Percentiles rank a stretch among this genome's conserved stretches.
These are phyloP conservation scores for Cosmia pyralina DNA, from an alignment of 2,888 invertebrate species.

Conservation along the genomic window DNA sequence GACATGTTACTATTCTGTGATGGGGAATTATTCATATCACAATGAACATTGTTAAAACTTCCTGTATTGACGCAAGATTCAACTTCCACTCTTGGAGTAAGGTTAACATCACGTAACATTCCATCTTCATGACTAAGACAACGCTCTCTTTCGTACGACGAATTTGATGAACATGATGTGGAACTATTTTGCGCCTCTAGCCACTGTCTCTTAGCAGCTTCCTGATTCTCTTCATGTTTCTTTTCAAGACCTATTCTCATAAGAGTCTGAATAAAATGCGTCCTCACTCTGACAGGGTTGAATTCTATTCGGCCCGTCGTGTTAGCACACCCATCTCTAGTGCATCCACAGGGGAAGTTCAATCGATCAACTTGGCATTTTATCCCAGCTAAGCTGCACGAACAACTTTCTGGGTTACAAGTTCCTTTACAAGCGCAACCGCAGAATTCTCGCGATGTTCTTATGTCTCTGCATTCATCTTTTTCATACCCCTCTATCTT, in stretches of 20 bases:
- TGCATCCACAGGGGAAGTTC: conserved; percentile 99
- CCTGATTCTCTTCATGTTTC: conserved; percentile 92
- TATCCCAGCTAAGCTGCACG: conserved; percentile 98
- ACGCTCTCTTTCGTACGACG: conserved; percentile 82
- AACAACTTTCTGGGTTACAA: conserved; percentile 98
- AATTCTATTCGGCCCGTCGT: conserved; percentile 98
- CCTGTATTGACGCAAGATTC: conserved; percentile 92
- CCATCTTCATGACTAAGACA: conserved; percentile 82
- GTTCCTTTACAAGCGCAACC: conserved; percentile 97
- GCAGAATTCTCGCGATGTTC: conserved; percentile 97
- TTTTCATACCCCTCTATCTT: conserved; percentile 98
- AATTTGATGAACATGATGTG: conserved; percentile 79
- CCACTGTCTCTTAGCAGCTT: conserved; percentile 87
- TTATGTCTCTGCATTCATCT: conserved; percentile 97
- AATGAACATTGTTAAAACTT: conserved; percentile 93
- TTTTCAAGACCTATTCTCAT: conserved; percentile 97
- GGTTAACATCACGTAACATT: conserved; percentile 88
- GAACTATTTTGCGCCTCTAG: conserved; percentile 79
- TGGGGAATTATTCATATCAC: conserved; percentile 86
- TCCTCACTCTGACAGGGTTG: conserved; percentile 98
- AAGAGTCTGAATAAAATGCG: conserved; percentile 98
- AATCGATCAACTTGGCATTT: conserved; percentile 99
- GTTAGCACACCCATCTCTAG: conserved; percentile 98
- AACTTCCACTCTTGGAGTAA: conserved; percentile 90
- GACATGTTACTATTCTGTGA: conserved; percentile 69